Base-by-base conservation (phyloP, 2,113 vertebrate species). In the Anguilla rostrata region DNA sequence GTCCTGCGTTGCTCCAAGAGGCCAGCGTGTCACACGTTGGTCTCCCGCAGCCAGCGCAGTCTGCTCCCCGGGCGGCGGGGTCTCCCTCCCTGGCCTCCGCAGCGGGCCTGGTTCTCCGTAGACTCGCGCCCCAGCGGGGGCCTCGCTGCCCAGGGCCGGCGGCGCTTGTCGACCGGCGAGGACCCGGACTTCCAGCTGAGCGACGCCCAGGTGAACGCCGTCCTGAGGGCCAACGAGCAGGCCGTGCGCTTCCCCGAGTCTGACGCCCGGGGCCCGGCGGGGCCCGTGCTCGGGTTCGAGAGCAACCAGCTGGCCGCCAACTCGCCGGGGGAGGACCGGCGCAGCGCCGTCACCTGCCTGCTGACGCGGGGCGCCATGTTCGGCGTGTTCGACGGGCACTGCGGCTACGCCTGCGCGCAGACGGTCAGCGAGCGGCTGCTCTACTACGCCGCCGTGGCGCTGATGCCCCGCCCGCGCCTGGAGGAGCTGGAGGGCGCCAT, bases 271-370 rank as follows among this genome's bases (percentile, higher is more conserved):
- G 95, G 90, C 5, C 90, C 34, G 34, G 34, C 34, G 34, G 34
- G 34, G 34, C 34, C 96, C 0, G 97, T 99, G 83, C 90, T 95
- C 87, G 95, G 92, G 88, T 98, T 98, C 90, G 98, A 99, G 83
- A 99, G 97, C 89, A 99, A 98, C 93, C 97, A 97, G 82, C 85
- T 99, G 87, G 94, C 97, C 29, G 97, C 98, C 60, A 99, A 99
- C 90, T 93, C 93, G 26, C 98, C 98, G 0, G 95, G 96, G n/a
- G 98, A 99, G 90, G 98, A 99, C 93, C 96, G 97, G 16, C 93
- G 95, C 49, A 97, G 97, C 41, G 94, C 96, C 3, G 97, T 96
- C 82, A 96, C 96, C 9, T 98, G 97, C 91, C 88, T 98, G 85
- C 96, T 96, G 93, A 97, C 97, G 9, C 96, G 92, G 0, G 98